phyloP scores from a whole-genome alignment of 2,113 vertebrate species.

The Pica pica region DNA sequence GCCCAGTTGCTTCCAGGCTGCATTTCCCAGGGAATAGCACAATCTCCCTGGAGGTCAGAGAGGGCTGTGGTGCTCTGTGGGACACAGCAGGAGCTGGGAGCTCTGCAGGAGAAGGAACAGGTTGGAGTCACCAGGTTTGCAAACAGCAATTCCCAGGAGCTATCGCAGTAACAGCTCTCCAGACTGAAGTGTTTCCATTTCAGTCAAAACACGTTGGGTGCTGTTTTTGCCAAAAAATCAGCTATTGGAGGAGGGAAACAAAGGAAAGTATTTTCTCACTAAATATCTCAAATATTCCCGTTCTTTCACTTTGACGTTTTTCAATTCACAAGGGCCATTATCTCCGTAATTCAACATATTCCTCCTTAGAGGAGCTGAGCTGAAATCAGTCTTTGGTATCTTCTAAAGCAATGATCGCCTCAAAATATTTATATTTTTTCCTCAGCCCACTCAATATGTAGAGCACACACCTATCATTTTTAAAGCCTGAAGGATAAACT shows the following conservation, averaged over 20 bases:
- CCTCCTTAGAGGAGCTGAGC: background rate
- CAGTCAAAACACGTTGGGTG: constrained; percentile 21
- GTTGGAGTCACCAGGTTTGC: background rate
- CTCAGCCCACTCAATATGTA: background rate
- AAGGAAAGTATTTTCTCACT: constrained; percentile 14
- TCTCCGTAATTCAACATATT: background rate
- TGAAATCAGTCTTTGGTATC: background rate
- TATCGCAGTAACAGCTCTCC: background rate
- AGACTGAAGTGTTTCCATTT: constrained; percentile 14
- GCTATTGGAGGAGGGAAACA: background rate
- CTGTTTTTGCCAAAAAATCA: constrained; percentile 15
- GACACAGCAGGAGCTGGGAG: fast-evolving
- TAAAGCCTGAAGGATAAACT: background rate
- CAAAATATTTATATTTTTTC: background rate
- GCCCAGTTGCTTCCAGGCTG: background rate
- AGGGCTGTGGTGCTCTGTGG: background rate
- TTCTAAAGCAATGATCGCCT: background rate
- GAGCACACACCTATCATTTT: background rate
- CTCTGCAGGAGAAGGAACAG: background rate
- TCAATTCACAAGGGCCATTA: background rate
- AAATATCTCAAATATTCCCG: background rate
- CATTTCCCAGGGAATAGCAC: background rate
- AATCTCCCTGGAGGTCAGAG: fast-evolving
- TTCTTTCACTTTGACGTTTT: background rate
- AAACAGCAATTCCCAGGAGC: background rate